Base-by-base conservation (phyloP, 2,797 vertebrate species). In the Mergus octosetaceus region DNA sequence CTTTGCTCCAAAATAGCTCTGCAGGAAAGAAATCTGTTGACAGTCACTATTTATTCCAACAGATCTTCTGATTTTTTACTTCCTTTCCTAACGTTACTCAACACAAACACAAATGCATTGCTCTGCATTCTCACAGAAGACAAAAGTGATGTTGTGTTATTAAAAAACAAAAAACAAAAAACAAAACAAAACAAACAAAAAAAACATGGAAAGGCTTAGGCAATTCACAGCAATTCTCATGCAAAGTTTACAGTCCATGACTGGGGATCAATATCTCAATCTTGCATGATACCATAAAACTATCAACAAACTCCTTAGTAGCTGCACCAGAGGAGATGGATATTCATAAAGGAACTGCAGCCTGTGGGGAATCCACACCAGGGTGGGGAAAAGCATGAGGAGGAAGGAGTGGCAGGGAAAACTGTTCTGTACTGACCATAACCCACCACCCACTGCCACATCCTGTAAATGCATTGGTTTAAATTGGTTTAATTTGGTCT, bases 311-410 rank as follows among this genome's bases (percentile, higher is more conserved):
- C 28, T 84, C 32, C 38, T 84, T 47, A 65, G 38, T 64, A 64
- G 61, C 61, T 5, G 38, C 28, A 30, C 13, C 38, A 21, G 13
- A 74, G 28, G 20, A 65, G 36, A 16, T 3, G 3, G n/a, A 41
- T 13, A 62, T 32, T 60, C 34, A 53, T 71, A 22, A 71, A 54
- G 19, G 53, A 80, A n/a, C 38, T 45, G 32, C 32, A 83, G 32
- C 10, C 60, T 2, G 1, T 39, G 36, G 25, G 32, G 28, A 76
- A 65, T 43, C 6, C 45, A 32, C 0, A 0, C 32, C 58, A 77
- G 28, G 21, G 27, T 34, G 14, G 27, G 6, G 12, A 5, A 49
- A 69, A 34, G 28, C 18, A 7, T 27, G 51, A 70, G 30, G 19
- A 58, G 38, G 51, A 19, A 70, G 39, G 30, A 75, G 7, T 4